Conservation (phyloP, 2,888 invertebrate species). For the Anthophora plumipes region DNA sequence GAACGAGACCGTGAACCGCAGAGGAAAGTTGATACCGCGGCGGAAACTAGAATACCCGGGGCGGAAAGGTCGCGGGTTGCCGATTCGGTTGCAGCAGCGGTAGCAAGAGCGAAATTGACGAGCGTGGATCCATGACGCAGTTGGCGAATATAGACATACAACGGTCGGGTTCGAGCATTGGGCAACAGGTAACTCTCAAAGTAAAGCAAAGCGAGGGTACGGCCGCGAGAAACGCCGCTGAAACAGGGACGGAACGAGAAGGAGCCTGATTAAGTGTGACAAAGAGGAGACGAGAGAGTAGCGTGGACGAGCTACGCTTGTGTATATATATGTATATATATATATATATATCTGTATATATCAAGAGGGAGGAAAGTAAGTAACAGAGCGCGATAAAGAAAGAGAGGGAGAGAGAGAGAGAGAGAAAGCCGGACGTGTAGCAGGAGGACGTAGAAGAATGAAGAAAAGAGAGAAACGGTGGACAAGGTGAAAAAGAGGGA, state of each 20-base stretch:
- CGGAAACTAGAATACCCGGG: constrained; percentile 7
- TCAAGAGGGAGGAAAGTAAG: constrained; percentile 52
- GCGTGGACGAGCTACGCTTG: constrained; percentile 39
- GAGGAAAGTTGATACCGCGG: constrained; percentile 18
- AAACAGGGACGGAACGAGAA: constrained; percentile 38
- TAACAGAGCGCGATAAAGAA: no score
- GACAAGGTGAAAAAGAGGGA: constrained; percentile 21
- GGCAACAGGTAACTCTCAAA: constrained; percentile 65
- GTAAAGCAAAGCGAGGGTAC: constrained; percentile 65
- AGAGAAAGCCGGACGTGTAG: constrained; percentile 43
- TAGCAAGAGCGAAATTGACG: constrained; percentile 39
- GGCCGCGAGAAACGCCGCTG: constrained; percentile 37
- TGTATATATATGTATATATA: no score
- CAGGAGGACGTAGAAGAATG: constrained; percentile 10
- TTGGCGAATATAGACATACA: constrained; percentile 62
- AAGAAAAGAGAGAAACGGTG: constrained; percentile 2
- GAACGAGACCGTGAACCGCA: constrained; percentile 6
- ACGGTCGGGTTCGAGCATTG: constrained; percentile 23
- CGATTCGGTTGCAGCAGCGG: constrained; percentile 17
- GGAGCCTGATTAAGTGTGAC: constrained; percentile 6
- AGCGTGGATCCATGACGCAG: constrained; percentile 35
- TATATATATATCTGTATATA: constrained; percentile 26
- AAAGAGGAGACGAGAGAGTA: not conserved
- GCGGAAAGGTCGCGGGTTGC: not conserved
- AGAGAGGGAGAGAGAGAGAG: constrained; percentile 31